phyloP scores from a whole-genome alignment of 2,113 vertebrate genomes.

The Ploceus nigricollis region DNA sequence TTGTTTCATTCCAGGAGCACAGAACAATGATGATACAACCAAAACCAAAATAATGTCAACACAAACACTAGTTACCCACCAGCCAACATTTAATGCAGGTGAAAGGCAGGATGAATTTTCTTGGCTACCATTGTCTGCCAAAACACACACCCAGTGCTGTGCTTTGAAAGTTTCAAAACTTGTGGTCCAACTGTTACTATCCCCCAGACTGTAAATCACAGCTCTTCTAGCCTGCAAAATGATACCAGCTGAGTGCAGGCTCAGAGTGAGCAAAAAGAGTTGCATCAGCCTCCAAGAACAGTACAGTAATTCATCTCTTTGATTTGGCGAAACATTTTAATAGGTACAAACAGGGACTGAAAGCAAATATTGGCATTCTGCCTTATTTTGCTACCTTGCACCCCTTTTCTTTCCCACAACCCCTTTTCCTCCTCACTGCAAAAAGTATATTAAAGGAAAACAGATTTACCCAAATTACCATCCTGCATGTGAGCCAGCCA shows the following conservation, averaged over 20 bases:
- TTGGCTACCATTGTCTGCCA: background rate
- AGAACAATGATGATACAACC: background rate
- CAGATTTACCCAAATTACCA: constrained; percentile 22
- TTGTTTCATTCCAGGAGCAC: background rate
- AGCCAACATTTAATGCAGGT: background rate
- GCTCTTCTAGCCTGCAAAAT: background rate
- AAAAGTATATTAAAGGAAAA: constrained; percentile 14
- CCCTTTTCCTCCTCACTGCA: background rate
- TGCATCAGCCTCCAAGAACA: constrained; percentile 15
- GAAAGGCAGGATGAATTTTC: background rate
- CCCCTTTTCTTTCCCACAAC: background rate
- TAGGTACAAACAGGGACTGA: background rate
- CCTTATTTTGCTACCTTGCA: background rate
- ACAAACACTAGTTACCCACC: background rate
- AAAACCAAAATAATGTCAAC: background rate
- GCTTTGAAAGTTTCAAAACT: background rate
- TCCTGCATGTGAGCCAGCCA: constrained; percentile 13
- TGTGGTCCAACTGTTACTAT: background rate
- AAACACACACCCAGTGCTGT: background rate
- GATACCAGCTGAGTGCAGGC: constrained; percentile 9
- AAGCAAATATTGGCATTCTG: background rate
- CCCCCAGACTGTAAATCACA: background rate
- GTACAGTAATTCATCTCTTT: constrained; percentile 14
- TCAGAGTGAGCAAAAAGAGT: background rate
- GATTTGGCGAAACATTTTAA: constrained; percentile 6